A percentile compares a stretch with the other conserved stretches of the same genome.
These are phyloP conservation scores for Leptodirus hochenwartii DNA, from an alignment of 2,888 invertebrate genomes.

Conservation along the genomic window DNA sequence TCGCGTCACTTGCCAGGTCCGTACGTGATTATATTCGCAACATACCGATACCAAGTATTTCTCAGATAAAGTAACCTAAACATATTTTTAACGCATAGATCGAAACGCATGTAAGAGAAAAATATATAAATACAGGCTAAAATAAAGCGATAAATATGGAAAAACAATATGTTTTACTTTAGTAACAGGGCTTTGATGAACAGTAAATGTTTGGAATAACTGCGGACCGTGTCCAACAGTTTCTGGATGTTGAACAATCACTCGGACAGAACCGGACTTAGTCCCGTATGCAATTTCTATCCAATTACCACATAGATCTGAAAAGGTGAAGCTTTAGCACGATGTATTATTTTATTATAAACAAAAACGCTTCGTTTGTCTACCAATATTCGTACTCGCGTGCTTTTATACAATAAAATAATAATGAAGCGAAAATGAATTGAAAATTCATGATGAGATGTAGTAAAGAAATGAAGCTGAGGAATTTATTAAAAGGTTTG, in stretches of 20 bases:
- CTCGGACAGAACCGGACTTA: constrained; percentile 83
- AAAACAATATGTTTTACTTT: constrained; percentile 38
- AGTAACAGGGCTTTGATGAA: constrained; percentile 89
- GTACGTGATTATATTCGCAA: constrained; percentile 93
- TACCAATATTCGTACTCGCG: no score
- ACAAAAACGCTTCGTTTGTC: no score
- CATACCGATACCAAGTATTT: constrained; percentile 92
- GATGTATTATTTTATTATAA: constrained; percentile 2
- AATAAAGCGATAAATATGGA: constrained; percentile 1
- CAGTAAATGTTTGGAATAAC: constrained; percentile 94
- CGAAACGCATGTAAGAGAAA: neutral
- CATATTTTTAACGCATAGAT: neutral
- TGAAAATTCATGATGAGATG: no score
- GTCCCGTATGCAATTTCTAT: constrained; percentile 99
- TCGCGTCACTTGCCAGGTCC: constrained; percentile 92
- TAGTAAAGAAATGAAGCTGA: no score
- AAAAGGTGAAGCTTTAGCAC: constrained; percentile 11
- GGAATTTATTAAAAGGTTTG: no score
- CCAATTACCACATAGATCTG: constrained; percentile 95
- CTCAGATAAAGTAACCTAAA: constrained; percentile 79
- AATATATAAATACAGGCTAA: neutral
- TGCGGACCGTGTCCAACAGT: constrained; percentile 97
- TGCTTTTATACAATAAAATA: no score
- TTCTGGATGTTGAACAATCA: constrained; percentile 97
- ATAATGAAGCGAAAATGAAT: no score